These are phyloP conservation scores for Salmo trutta DNA, from an alignment of 2,797 vertebrate genomes.

Conservation along the genomic window DNA sequence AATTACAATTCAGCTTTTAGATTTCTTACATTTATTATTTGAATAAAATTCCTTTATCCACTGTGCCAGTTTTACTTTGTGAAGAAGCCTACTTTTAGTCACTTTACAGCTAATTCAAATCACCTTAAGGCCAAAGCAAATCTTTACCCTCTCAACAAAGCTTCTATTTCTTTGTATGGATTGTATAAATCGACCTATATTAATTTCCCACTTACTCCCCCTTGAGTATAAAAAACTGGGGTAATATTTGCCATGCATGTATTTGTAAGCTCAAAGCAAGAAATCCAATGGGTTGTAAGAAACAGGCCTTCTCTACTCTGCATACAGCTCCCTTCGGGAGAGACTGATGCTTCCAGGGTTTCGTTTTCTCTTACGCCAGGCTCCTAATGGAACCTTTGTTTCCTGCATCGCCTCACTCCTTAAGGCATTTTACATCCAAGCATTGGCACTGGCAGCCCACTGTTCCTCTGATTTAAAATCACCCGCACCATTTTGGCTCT, in stretches of 20 bases:
- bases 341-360: not conserved
- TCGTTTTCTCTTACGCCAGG: not conserved
- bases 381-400: conserved; percentile 29
- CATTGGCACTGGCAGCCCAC: conserved; percentile 10
- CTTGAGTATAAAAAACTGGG: not conserved
- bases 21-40: not conserved
- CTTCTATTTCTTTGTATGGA: not conserved
- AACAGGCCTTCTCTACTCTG: not conserved
- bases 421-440: conserved; percentile 13
- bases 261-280: not conserved
- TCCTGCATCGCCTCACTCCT: conserved; percentile 9
- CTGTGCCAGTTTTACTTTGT: not conserved
- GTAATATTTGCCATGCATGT: not conserved
- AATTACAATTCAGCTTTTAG: not conserved
- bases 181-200: not conserved
- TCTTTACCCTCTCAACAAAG: not conserved
- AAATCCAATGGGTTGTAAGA: not conserved
- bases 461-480: conserved; percentile 15
- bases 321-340: not conserved
- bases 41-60: not conserved
- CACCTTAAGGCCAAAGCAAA: not conserved
- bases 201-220: not conserved
- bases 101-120: not conserved
- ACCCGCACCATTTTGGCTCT: conserved; percentile 16
- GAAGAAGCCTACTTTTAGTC: not conserved